Evolutionary conservation across 2,888 invertebrate genomes (phyloP), one percentile per base, ranked within the genome.

Genomic region (Parochlus steinenii): DNA sequence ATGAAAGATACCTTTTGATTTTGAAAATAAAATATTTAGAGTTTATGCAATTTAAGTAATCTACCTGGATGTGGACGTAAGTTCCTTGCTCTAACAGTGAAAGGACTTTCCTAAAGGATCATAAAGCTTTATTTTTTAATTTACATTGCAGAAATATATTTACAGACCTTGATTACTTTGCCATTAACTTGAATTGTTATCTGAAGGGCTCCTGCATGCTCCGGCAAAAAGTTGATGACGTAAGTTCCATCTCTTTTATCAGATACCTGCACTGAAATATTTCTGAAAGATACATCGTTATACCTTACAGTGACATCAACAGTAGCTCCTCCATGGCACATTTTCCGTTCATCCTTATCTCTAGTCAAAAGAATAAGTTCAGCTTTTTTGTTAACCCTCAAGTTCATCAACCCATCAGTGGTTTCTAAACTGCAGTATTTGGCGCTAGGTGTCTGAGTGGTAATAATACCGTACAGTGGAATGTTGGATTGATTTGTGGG

Each of bases 1-100:
- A 54, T 82, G 82, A 61, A 66, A 82, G 45, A 71, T 67, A 0
- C 82, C n/a, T n/a, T n/a, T n/a, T n/a, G n/a, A n/a, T n/a, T n/a
- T n/a, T n/a, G n/a, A n/a, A n/a, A n/a, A n/a, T n/a, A n/a, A n/a
- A n/a, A n/a, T n/a, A n/a, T n/a, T n/a, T n/a, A n/a, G n/a, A n/a
- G n/a, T n/a, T n/a, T n/a, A n/a, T n/a, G n/a, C n/a, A n/a, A n/a
- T n/a, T n/a, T n/a, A n/a, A n/a, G n/a, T n/a, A n/a, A n/a, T n/a
- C n/a, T n/a, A n/a, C n/a, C 83, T 31, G 61, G 62, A 53, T 82
- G 82, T 1, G 69, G 65, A 31, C 67, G 62, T 24, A 69, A 57
- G 4, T 67, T 67, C n/a, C 74, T 65, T 1, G 72, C 75, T 17
- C 64, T 61, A 34, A 77, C 66, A 2, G 65, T 61, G 50, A 71